Evolutionary conservation across 2,797 vertebrate species (phyloP).

Genomic region (Rachycentron canadum): DNA sequence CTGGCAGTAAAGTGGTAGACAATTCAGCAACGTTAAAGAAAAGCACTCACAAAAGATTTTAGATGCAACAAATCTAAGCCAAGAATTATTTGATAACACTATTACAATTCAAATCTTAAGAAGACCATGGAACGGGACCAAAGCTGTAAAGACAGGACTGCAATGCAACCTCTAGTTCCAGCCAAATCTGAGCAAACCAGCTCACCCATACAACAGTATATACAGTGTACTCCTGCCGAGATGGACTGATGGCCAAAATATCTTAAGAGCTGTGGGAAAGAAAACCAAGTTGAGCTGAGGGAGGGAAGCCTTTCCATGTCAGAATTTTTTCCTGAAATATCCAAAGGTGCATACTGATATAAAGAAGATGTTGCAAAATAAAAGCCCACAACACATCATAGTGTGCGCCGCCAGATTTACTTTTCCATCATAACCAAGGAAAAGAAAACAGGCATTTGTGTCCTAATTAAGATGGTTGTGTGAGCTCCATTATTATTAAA

Average conservation of each 20-base stretch:
- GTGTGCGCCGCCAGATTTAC: neutral
- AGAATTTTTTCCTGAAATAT: slow-evolving; percentile 36
- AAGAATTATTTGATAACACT: slow-evolving; percentile 2
- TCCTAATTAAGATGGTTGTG: neutral
- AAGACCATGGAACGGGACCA: neutral
- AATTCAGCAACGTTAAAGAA: slow-evolving; percentile 1
- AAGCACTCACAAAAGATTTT: slow-evolving; percentile 1
- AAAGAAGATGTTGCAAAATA: slow-evolving; percentile 3
- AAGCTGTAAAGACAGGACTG: neutral
- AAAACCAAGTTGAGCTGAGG: slow-evolving; percentile 31
- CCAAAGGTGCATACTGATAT: slow-evolving; percentile 33
- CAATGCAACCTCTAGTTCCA: neutral
- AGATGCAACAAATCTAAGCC: neutral
- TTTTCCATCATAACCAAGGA: slow-evolving; percentile 16
- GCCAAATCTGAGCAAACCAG: slow-evolving; percentile 36
- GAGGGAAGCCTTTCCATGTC: slow-evolving; percentile 45
- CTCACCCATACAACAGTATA: slow-evolving; percentile 14
- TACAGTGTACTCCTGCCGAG: slow-evolving; percentile 33
- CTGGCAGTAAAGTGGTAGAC: neutral
- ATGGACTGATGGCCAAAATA: slow-evolving; percentile 31
- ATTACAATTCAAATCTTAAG: slow-evolving; percentile 9
- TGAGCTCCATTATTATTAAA: neutral
- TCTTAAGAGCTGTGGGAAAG: slow-evolving; percentile 46
- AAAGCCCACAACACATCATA: neutral
- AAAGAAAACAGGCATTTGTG: neutral